Conservation (phyloP, 2,113 vertebrate genomes). For the Lophotis ruficrista region DNA sequence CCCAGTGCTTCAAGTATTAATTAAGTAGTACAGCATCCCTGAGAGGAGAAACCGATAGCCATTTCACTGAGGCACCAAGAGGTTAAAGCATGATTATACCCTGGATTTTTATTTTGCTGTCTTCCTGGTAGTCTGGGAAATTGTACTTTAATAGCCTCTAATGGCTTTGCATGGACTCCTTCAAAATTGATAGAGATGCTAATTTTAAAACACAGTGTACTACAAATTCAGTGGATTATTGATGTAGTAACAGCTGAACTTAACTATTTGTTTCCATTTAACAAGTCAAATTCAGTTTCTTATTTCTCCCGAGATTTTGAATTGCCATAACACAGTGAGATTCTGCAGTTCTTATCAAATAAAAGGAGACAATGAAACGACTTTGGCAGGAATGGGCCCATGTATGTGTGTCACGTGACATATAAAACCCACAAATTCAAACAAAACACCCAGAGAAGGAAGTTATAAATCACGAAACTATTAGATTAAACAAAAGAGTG, state of each 20-base stretch:
- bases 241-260: neutral
- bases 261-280: neutral
- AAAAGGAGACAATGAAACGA: neutral
- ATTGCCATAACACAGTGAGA: rapidly evolving
- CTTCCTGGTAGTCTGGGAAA: neutral
- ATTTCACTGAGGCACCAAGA: neutral
- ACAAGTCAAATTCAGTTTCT: neutral
- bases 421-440: neutral
- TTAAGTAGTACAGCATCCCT: neutral
- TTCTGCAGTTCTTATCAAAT: neutral
- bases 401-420: rapidly evolving
- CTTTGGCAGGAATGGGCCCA: neutral
- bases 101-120: neutral
- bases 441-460: neutral
- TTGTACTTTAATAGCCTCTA: neutral
- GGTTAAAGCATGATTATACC: neutral
- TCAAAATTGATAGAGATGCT: neutral
- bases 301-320: neutral
- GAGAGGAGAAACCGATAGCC: neutral
- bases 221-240: neutral
- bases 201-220: neutral
- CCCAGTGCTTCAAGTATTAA: neutral
- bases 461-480: neutral
- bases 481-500: rapidly evolving
- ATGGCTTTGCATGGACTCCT: neutral